Percentiles rank a stretch among this genome's conserved stretches.
Evolutionary conservation across 2,113 vertebrate species (phyloP).

Genomic region (Trematomus loennbergii): DNA sequence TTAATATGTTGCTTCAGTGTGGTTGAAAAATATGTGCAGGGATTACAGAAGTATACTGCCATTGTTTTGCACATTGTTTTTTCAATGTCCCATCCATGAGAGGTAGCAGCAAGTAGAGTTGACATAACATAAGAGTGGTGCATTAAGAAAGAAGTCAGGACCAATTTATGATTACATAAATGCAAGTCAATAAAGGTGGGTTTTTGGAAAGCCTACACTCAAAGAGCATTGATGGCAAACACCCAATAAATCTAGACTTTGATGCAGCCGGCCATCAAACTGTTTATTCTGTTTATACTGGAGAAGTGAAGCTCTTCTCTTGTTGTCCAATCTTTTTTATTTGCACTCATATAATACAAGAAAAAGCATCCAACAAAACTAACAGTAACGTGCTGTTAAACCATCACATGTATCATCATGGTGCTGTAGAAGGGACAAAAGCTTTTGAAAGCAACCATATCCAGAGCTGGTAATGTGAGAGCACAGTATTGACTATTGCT

Average conservation of each 20-base stretch:
- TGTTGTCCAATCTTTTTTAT: constrained; percentile 1
- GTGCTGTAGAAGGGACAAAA: constrained; percentile 5
- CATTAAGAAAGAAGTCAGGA: not conserved
- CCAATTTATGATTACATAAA: constrained; percentile 26
- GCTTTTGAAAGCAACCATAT: constrained; percentile 45
- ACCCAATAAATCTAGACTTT: constrained; percentile 18
- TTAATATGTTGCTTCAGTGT: not conserved
- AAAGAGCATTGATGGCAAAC: constrained; percentile 36
- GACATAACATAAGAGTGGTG: not conserved
- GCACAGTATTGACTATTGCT: constrained; percentile 71
- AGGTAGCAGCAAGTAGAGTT: not conserved
- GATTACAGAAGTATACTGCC: not conserved
- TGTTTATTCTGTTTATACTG: not conserved
- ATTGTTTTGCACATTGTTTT: not conserved
- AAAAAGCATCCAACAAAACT: constrained; percentile 25
- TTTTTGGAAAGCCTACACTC: not conserved
- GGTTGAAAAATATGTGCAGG: not conserved
- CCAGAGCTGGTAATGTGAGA: constrained; percentile 34
- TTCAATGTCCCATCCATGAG: too few species aligned
- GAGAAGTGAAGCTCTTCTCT: not conserved
- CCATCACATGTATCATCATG: constrained; percentile 40
- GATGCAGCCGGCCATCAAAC: not conserved
- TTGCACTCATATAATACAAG: constrained; percentile 18
- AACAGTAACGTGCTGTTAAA: constrained; percentile 43
- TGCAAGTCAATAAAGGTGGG: constrained; percentile 16